A percentile compares a stretch with the other conserved stretches of the same genome.
These are phyloP conservation scores for Enteromius trimaculatus DNA, from an alignment of 2,797 vertebrate genomes.

Conservation along the genomic window DNA sequence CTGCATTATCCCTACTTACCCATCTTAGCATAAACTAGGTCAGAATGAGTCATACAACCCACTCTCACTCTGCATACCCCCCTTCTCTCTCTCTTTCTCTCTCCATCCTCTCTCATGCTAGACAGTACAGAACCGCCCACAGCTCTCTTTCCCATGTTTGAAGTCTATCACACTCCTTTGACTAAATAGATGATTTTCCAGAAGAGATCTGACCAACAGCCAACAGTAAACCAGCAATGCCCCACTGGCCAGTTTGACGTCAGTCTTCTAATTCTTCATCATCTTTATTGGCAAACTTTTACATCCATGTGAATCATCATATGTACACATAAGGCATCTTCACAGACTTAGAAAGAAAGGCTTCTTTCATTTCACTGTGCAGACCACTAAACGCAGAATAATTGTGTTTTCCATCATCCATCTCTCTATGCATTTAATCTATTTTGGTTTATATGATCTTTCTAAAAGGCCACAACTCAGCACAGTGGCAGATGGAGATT, in stretches of 20 bases:
- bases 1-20: slow-evolving; percentile 45
- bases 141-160: slow-evolving; percentile 43
- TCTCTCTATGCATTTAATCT: slow-evolving; percentile 28
- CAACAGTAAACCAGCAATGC: slow-evolving; percentile 30
- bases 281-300: slow-evolving; percentile 21
- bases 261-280: slow-evolving; percentile 21
- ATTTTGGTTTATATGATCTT: slow-evolving; percentile 31
- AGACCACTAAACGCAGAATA: slow-evolving; percentile 24
- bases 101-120: slow-evolving; percentile 33
- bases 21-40: slow-evolving; percentile 60
- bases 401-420: slow-evolving; percentile 36
- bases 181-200: slow-evolving; percentile 43
- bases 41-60: slow-evolving; percentile 62
- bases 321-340: slow-evolving; percentile 25
- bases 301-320: slow-evolving; percentile 11
- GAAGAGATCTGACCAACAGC: slow-evolving; percentile 28
- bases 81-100: slow-evolving; percentile 9
- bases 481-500: slow-evolving; percentile 20
- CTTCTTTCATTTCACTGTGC: slow-evolving; percentile 2
- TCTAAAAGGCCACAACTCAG: slow-evolving; percentile 13
- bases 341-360: slow-evolving; percentile 11
- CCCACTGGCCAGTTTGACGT: background rate
- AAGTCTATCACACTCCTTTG: slow-evolving; percentile 44
- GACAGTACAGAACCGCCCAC: slow-evolving; percentile 53
- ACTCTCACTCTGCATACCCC: slow-evolving; percentile 35